phyloP scores from a whole-genome alignment of 2,888 invertebrate species.

The Leucoptera coffeella region DNA sequence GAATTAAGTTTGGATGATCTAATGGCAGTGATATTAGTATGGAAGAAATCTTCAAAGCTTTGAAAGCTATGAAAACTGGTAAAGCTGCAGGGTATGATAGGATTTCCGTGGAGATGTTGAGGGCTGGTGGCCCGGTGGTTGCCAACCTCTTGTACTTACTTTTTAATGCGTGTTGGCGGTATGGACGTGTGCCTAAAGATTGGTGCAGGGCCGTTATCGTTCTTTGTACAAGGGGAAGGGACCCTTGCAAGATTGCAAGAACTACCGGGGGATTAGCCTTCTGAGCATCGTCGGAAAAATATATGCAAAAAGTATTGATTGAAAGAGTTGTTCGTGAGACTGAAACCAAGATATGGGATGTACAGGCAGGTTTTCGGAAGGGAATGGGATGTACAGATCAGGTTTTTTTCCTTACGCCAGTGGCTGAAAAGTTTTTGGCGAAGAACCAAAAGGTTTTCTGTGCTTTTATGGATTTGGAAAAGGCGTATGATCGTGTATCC shows the following conservation, averaged over 20 bases:
- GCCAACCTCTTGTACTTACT: not conserved
- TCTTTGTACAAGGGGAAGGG: slow-evolving; percentile 4
- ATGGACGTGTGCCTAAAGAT: slow-evolving; percentile 2
- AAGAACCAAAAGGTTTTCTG: slow-evolving; percentile 1
- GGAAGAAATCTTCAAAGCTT: no score
- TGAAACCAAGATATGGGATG: not conserved
- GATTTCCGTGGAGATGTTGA: no score
- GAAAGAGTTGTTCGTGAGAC: not conserved
- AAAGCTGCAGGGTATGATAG: no score
- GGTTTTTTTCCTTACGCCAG: not conserved
- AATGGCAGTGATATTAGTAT: no score
- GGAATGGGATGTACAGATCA: slow-evolving; percentile 2
- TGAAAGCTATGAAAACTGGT: no score
- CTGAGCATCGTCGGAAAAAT: not conserved
- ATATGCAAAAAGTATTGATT: slow-evolving; percentile 1
- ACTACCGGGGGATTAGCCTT: slow-evolving; percentile 1
- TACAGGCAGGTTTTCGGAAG: slow-evolving; percentile 1
- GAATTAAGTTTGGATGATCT: no score
- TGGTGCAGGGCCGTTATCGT: slow-evolving; percentile 4
- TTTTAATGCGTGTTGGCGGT: slow-evolving; percentile 1
- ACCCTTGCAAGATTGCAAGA: slow-evolving; percentile 2
- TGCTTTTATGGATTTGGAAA: slow-evolving; percentile 1
- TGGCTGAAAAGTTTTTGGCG: slow-evolving; percentile 1
- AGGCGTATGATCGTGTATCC: not conserved
- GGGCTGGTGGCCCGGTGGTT: no score